phyloP scores from a whole-genome alignment of 2,113 vertebrate genomes.

The Cepphus grylle region DNA sequence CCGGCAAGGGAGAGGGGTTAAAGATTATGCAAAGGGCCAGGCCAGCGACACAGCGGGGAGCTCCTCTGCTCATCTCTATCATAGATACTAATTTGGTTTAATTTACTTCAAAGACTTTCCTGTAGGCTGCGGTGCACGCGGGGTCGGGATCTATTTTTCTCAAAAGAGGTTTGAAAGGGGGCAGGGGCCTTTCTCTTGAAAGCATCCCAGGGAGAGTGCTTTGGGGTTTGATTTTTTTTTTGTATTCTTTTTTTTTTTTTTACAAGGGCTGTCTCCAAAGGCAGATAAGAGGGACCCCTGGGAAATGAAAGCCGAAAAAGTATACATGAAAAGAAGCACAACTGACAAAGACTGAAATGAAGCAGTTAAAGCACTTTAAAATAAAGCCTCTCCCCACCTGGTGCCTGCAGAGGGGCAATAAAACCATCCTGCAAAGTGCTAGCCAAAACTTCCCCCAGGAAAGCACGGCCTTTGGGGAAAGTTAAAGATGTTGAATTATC shows the following conservation, averaged over 20 bases:
- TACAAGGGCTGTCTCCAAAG: constrained; percentile 6
- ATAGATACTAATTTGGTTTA: constrained; percentile 69
- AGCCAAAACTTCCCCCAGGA: background rate
- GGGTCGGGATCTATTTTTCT: background rate
- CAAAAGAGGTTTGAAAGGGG: background rate
- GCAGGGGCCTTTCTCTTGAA: background rate
- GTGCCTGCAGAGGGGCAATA: constrained; percentile 21
- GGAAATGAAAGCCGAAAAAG: background rate
- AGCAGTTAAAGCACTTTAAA: constrained; percentile 27
- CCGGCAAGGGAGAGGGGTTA: constrained; percentile 18
- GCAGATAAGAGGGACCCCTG: constrained; percentile 7
- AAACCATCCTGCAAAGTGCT: background rate
- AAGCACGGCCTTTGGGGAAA: background rate
- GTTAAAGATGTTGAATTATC: background rate
- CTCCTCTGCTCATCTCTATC: constrained; percentile 45
- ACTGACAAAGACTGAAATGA: background rate
- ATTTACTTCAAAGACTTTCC: constrained; percentile 66
- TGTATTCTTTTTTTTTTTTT: background rate
- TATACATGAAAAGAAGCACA: constrained; percentile 6
- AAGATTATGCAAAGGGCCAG: constrained; percentile 5
- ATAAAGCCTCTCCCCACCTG: background rate
- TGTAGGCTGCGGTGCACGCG: background rate
- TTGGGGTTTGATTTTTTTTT: background rate
- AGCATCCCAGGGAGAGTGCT: constrained; percentile 1
- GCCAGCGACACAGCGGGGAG: constrained; percentile 5